Evolutionary conservation across 2,888 invertebrate genomes (phyloP).

Genomic region (Conomelus anceps): DNA sequence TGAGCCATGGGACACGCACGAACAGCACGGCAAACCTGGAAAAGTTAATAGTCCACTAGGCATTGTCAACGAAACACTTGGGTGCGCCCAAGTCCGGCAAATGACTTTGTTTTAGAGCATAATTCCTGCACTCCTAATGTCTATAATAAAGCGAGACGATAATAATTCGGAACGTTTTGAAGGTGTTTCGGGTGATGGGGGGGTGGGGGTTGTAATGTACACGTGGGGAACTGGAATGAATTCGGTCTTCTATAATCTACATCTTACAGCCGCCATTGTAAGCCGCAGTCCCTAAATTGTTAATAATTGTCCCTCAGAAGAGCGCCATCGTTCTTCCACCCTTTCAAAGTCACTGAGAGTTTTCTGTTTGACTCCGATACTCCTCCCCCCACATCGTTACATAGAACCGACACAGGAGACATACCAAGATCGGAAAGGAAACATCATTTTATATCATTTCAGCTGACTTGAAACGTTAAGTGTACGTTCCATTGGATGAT

Average conservation of each 20-base stretch:
- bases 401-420: not conserved
- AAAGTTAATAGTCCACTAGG: not conserved
- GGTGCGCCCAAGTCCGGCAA: not conserved
- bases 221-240: not conserved
- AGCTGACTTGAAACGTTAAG: not conserved
- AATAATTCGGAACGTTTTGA: not conserved
- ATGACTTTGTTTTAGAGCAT: not conserved
- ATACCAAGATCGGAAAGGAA: not conserved
- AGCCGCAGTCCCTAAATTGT: not conserved
- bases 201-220: too few relatives aligned
- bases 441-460: not conserved
- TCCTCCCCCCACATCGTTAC: not conserved
- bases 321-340: not conserved
- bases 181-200: too few relatives aligned
- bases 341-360: not conserved
- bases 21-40: not conserved
- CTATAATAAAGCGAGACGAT: not conserved
- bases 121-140: not conserved
- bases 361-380: too few relatives aligned
- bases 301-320: not conserved
- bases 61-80: not conserved
- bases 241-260: not conserved
- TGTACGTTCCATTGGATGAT: not conserved
- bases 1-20: not conserved
- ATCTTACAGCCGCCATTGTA: not conserved